phyloP scores from a whole-genome alignment of 1,140 invertebrate species.

The Drosophila persimilis region DNA sequence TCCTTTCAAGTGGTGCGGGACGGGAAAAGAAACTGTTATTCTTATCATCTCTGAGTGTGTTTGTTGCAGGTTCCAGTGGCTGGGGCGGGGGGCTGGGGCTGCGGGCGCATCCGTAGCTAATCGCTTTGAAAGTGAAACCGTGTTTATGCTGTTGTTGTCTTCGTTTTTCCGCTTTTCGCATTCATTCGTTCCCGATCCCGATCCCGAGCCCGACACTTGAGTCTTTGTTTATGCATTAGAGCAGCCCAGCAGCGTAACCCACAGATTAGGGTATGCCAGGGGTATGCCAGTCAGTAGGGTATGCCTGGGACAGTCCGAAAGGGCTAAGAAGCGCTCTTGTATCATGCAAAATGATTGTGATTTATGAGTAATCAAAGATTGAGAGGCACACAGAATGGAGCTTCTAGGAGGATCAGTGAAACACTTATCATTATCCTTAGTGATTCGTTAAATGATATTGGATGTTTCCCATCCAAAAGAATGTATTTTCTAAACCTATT shows the following conservation, averaged over 20 bases:
- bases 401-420: too few relatives aligned
- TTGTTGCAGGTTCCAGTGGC: constrained; percentile 43
- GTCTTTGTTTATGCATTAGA: constrained; percentile 43
- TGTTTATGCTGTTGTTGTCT: constrained; percentile 66
- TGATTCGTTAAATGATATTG: too few relatives aligned
- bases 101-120: constrained; percentile 68
- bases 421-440: too few relatives aligned
- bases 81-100: neutral
- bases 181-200: neutral
- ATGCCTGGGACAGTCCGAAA: neutral
- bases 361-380: too few relatives aligned
- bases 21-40: constrained; percentile 46
- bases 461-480: too few relatives aligned
- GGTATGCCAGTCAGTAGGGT: neutral
- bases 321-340: too few relatives aligned
- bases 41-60: constrained; percentile 49
- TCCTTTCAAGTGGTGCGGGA: neutral
- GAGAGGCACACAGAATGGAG: too few relatives aligned
- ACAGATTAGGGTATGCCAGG: neutral
- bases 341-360: too few relatives aligned
- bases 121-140: constrained; percentile 79
- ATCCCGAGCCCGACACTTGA: constrained; percentile 32
- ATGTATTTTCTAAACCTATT: too few relatives aligned
- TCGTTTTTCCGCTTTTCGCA: constrained; percentile 59
- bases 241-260: neutral